A percentile compares a stretch with the other conserved stretches of the same genome.
These are phyloP conservation scores for Aphelocoma californica DNA, from an alignment of 2,797 vertebrate species.

Conservation along the genomic window DNA sequence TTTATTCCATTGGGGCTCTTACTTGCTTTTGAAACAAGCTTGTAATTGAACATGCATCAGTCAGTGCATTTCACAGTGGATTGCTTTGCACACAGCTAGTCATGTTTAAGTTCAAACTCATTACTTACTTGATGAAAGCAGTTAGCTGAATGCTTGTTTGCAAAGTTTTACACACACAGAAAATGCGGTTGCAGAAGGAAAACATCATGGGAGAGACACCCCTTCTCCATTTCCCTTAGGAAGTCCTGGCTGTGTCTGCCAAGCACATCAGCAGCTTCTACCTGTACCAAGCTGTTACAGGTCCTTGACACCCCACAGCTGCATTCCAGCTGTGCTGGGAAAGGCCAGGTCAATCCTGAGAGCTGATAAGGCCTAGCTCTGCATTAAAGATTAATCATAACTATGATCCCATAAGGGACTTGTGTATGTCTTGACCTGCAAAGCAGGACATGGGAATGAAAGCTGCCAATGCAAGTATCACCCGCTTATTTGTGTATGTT, in stretches of 20 bases:
- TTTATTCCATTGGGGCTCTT: slow-evolving; percentile 12
- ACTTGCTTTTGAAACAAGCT: slow-evolving; percentile 51
- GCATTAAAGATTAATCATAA: not conserved
- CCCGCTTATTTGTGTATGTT: not conserved
- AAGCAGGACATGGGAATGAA: not conserved
- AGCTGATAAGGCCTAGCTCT: not conserved
- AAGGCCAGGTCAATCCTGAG: not conserved
- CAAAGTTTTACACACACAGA: not conserved
- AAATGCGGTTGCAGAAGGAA: not conserved
- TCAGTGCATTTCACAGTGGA: slow-evolving; percentile 55
- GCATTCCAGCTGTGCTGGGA: not conserved
- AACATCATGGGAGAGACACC: not conserved
- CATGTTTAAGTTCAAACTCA: slow-evolving; percentile 61
- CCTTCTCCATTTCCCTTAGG: not conserved
- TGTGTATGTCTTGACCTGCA: not conserved
- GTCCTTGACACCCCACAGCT: not conserved
- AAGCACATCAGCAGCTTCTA: not conserved
- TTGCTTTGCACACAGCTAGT: slow-evolving; percentile 59
- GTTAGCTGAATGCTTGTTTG: not conserved
- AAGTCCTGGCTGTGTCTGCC: not conserved
- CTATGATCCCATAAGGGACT: not conserved
- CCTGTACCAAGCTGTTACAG: not conserved
- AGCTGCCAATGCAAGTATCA: not conserved
- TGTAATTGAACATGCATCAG: slow-evolving; percentile 49
- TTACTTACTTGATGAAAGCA: slow-evolving; percentile 57